These are phyloP conservation scores for Holotrichia oblita DNA, from an alignment of 1,140 invertebrate species.

Conservation along the genomic window DNA sequence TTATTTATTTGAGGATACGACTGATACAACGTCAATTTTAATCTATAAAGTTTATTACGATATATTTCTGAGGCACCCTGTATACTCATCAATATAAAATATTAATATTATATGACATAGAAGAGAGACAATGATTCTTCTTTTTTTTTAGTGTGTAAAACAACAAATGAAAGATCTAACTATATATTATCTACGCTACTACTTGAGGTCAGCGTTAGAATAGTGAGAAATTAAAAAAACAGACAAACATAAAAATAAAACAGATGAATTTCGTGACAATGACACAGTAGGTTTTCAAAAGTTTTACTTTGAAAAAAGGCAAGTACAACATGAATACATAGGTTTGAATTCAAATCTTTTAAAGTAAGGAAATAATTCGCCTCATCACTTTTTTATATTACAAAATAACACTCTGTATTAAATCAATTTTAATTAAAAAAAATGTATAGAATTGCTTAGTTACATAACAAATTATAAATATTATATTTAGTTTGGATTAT, in stretches of 20 bases:
- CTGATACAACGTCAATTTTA: too few species aligned
- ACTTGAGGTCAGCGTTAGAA: slow-evolving; percentile 1
- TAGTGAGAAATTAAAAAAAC: slow-evolving; percentile 11
- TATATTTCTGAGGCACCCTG: too few species aligned
- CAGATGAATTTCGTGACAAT: neutral
- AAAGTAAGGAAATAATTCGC: neutral
- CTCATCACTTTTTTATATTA: neutral
- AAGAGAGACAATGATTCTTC: neutral
- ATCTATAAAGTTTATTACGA: too few species aligned
- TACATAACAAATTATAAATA: too few species aligned
- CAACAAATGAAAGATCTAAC: neutral
- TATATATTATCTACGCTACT: neutral
- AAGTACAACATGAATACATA: slow-evolving; percentile 12
- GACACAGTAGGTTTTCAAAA: neutral
- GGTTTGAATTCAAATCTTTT: neutral
- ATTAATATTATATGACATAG: neutral
- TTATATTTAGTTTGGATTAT: too few species aligned
- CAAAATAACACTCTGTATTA: neutral
- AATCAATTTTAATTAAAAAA: too few species aligned
- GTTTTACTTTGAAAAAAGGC: neutral
- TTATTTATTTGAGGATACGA: too few species aligned
- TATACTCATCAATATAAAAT: too few species aligned
- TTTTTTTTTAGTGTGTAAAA: neutral
- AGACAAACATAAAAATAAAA: neutral
- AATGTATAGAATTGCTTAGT: too few species aligned